Percentiles rank a stretch among this genome's conserved stretches.
Evolutionary conservation across 2,113 vertebrate genomes (phyloP).

Genomic region (Pomatostomus ruficeps): DNA sequence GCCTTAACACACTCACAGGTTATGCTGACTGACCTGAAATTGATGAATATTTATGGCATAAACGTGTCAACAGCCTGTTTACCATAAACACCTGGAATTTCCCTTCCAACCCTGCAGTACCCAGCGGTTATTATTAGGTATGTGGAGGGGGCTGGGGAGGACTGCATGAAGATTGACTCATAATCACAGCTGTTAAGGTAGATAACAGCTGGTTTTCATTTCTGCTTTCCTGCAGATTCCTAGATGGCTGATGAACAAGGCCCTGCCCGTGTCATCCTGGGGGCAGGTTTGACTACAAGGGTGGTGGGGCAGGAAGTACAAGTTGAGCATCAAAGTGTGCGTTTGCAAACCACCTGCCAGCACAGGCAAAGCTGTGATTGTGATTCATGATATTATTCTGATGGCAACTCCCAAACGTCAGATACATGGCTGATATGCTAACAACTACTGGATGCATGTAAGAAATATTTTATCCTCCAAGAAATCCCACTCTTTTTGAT

Average conservation of each 20-base stretch:
- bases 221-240: not conserved
- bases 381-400: conserved; percentile 85
- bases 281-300: conserved; percentile 75
- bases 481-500: not conserved
- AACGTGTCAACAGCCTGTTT: not conserved
- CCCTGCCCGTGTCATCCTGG: conserved; percentile 80
- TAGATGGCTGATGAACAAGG: conserved; percentile 81
- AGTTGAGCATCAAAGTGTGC: conserved; percentile 75
- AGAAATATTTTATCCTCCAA: not conserved
- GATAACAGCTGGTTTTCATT: not conserved
- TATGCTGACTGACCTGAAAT: not conserved
- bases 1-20: not conserved
- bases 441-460: conserved; percentile 78
- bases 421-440: conserved; percentile 84
- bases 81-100: not conserved
- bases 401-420: conserved; percentile 83
- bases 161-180: not conserved
- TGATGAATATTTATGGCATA: not conserved
- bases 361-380: conserved; percentile 76
- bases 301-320: conserved; percentile 79
- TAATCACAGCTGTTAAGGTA: not conserved
- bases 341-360: conserved; percentile 64
- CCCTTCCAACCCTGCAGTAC: not conserved
- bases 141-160: not conserved
- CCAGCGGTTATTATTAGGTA: not conserved